These are phyloP conservation scores for Lacerta viridis DNA, from an alignment of 2,797 vertebrate species.

Conservation along the genomic window DNA sequence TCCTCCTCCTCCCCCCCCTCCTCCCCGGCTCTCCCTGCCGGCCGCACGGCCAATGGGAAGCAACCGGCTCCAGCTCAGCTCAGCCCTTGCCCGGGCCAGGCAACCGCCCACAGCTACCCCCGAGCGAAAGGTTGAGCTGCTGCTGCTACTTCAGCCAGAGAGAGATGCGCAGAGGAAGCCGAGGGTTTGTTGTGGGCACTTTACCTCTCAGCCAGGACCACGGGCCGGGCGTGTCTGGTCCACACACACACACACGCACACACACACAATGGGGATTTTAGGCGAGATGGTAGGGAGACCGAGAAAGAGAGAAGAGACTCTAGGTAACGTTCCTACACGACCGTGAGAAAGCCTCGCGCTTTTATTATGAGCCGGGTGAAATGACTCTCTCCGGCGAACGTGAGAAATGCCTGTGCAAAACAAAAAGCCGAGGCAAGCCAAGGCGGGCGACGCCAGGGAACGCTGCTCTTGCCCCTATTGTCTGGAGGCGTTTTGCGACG, in stretches of 20 bases:
- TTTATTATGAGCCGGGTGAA: background rate
- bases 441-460: background rate
- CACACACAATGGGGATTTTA: background rate
- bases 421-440: too few relatives aligned
- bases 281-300: background rate
- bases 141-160: slow-evolving; percentile 5
- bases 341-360: background rate
- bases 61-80: slow-evolving; percentile 41
- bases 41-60: slow-evolving; percentile 76
- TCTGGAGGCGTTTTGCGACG: background rate
- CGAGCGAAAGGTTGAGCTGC: background rate
- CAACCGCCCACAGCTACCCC: slow-evolving; percentile 59
- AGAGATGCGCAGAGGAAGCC: slow-evolving; percentile 55
- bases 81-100: slow-evolving; percentile 48
- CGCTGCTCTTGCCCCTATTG: slow-evolving; percentile 17
- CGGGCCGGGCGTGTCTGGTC: slow-evolving; percentile 4
- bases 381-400: background rate
- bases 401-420: background rate
- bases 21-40: slow-evolving; percentile 64
- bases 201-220: background rate
- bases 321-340: background rate
- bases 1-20: slow-evolving; percentile 46
- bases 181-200: slow-evolving; percentile 38
- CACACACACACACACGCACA: background rate
- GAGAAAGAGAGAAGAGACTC: background rate